These are phyloP conservation scores for Thecophora atra DNA, from an alignment of 2,888 invertebrate species.

Conservation along the genomic window DNA sequence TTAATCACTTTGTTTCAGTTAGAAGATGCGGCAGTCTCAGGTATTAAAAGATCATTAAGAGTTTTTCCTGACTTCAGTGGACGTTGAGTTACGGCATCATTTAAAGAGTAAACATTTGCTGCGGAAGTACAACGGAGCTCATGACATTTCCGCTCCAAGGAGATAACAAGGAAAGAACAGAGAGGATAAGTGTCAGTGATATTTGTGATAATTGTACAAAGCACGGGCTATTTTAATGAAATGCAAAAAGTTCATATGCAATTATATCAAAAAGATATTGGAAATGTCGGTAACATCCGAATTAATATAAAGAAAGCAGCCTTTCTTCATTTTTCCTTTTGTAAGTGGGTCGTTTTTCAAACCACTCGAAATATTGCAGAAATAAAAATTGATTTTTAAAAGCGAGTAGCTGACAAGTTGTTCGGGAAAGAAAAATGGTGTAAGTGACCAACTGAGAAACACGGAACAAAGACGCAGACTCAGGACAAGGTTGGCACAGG, in stretches of 20 bases:
- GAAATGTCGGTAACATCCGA: too few relatives aligned
- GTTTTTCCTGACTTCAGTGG: not conserved
- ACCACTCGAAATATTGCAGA: slow-evolving; percentile 7
- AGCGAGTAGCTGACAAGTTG: slow-evolving; percentile 24
- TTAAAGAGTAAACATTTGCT: slow-evolving; percentile 22
- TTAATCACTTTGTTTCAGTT: not conserved
- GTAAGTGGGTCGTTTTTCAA: not conserved
- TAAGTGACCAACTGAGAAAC: not conserved
- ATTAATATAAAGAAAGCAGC: too few relatives aligned
- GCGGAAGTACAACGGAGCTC: not conserved
- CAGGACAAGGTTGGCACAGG: too few relatives aligned
- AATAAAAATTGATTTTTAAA: slow-evolving; percentile 46
- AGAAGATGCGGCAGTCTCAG: not conserved
- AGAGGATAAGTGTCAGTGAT: not conserved
- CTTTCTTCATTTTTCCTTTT: too few relatives aligned
- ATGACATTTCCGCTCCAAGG: not conserved
- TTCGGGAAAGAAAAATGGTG: not conserved
- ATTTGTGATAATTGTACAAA: not conserved
- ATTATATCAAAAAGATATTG: too few relatives aligned
- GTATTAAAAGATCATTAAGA: slow-evolving; percentile 31
- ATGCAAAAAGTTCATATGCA: not conserved
- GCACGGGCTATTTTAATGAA: slow-evolving; percentile 19
- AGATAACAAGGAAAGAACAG: too few relatives aligned
- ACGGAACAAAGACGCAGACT: not conserved
- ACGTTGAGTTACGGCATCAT: not conserved